These are phyloP conservation scores for Danio jaintianensis DNA, from an alignment of 2,797 vertebrate genomes.

Conservation along the genomic window DNA sequence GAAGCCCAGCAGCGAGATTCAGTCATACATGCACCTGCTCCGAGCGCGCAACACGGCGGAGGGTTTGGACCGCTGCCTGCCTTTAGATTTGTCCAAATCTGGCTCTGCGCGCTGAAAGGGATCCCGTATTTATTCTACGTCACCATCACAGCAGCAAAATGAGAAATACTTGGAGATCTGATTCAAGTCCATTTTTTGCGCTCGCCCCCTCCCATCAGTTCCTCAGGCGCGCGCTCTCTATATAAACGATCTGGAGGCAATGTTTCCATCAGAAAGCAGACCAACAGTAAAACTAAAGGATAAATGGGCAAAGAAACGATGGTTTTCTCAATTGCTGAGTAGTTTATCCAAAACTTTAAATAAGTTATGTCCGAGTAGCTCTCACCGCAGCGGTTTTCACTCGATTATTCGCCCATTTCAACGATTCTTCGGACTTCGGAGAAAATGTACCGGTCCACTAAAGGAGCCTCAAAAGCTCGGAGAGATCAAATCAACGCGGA, in stretches of 20 bases:
- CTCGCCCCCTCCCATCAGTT: constrained; percentile 54
- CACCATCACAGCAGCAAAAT: constrained; percentile 62
- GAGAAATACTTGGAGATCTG: constrained; percentile 36
- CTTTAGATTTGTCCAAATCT: constrained; percentile 72
- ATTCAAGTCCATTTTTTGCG: constrained; percentile 31
- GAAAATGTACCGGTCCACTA: constrained; percentile 83
- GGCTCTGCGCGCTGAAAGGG: constrained; percentile 70
- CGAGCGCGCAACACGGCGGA: constrained; percentile 22
- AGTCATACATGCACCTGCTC: constrained; percentile 29
- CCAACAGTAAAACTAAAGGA: not conserved
- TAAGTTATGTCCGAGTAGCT: constrained; percentile 39
- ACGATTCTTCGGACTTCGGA: constrained; percentile 20
- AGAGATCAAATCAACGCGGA: constrained; percentile 86
- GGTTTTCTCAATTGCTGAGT: constrained; percentile 2
- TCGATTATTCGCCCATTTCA: not conserved
- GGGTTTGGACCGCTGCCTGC: constrained; percentile 58
- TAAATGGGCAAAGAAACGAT: constrained; percentile 20
- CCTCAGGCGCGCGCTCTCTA: constrained; percentile 49
- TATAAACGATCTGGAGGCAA: constrained; percentile 53
- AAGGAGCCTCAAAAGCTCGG: constrained; percentile 84
- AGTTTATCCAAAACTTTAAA: constrained; percentile 6
- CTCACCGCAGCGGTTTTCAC: not conserved
- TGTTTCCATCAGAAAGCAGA: constrained; percentile 43
- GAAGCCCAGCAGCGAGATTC: not conserved
- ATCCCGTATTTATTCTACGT: constrained; percentile 60